Evolutionary conservation across 2,797 vertebrate genomes (phyloP), one percentile per base, ranked within the genome.

Genomic region (Tadarida brasiliensis): DNA sequence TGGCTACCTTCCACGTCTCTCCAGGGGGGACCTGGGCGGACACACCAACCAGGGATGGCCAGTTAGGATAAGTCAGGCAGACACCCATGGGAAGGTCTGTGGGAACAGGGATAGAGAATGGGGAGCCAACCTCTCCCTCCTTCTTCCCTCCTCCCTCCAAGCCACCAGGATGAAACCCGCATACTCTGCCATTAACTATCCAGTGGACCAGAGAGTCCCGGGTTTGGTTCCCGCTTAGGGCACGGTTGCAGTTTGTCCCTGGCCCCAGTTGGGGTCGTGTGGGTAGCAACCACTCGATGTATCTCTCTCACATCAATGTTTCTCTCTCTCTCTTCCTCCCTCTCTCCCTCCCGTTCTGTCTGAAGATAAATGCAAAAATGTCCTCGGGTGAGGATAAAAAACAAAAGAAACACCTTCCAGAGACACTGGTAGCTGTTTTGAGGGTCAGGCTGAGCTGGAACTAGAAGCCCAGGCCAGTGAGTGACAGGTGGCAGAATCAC

Each of bases 171-270:
- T 7, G 73, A 44, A 22, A 9, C 4, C 22, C 3, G 6, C 12
- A 5, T 2, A 4, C 61, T 17, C n/a, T 1, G 73, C 39, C 7
- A 2, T 5, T 19, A 0, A 0, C 1, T 0, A 2, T 26, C 30
- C 24, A 1, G 28, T 2, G n/a, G n/a, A n/a, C n/a, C n/a, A n/a
- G n/a, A n/a, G n/a, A n/a, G n/a, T n/a, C n/a, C n/a, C n/a, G n/a
- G n/a, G n/a, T n/a, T n/a, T n/a, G n/a, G n/a, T n/a, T n/a, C n/a
- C n/a, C n/a, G n/a, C n/a, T n/a, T n/a, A n/a, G n/a, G n/a, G n/a
- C n/a, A n/a, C n/a, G n/a, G n/a, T n/a, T n/a, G n/a, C n/a, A n/a
- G n/a, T n/a, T n/a, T n/a, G n/a, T n/a, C n/a, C n/a, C n/a, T n/a
- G n/a, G n/a, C n/a, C n/a, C n/a, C n/a, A n/a, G n/a, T n/a, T n/a